Conservation (phyloP, 2,113 vertebrate species). For the Mustela nigripes region DNA sequence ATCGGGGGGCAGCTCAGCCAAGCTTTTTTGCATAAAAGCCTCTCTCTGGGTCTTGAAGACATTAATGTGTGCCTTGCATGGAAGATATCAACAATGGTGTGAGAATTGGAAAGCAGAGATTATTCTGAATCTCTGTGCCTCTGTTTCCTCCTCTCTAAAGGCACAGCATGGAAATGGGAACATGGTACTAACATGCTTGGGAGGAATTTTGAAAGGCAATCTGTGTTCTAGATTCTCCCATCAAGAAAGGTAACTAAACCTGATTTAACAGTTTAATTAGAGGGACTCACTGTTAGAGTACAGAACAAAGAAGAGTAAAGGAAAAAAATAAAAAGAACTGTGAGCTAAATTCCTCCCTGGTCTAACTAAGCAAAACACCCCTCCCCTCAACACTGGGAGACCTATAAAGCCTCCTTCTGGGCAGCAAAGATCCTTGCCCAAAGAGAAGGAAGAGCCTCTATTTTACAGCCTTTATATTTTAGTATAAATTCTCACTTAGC, state of each 20-base stretch:
- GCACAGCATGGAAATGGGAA: background rate
- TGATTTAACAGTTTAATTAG: constrained; percentile 52
- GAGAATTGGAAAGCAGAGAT: background rate
- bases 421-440: constrained; percentile 30
- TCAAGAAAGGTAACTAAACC: background rate
- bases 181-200: background rate
- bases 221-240: background rate
- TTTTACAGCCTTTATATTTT: constrained; percentile 70
- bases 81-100: background rate
- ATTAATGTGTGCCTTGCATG: background rate
- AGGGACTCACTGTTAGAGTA: background rate
- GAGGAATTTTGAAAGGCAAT: background rate
- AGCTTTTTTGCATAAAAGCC: background rate
- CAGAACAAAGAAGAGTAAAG: background rate
- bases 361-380: background rate
- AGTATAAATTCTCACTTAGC: constrained; percentile 50
- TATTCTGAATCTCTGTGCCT: background rate
- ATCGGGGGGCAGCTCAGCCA: background rate
- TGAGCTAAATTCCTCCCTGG: background rate
- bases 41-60: background rate
- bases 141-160: background rate
- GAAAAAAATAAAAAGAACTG: background rate
- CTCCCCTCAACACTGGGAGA: constrained; percentile 14
- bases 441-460: background rate
- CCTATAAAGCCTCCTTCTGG: background rate